Evolutionary conservation across 2,888 invertebrate genomes (phyloP), one percentile per base, ranked within the genome.

Genomic region (Diachrysia chrysitis): DNA sequence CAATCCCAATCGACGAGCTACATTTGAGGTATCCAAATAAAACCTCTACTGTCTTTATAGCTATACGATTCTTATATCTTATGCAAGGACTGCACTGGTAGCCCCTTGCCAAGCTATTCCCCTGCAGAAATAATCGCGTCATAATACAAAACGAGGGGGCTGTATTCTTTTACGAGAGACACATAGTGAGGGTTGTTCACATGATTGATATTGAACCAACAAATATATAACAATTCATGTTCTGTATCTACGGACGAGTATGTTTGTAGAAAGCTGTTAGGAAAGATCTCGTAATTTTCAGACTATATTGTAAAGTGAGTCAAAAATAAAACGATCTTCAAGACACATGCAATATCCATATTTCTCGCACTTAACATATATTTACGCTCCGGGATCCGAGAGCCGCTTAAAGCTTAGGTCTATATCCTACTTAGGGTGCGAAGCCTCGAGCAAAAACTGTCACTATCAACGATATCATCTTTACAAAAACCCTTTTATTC

Each of bases 361-460:
- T 62, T 69, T 37, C 58, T 35, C 37, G 37, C 62, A n/a, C 53
- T 56, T 19, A 25, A 51, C 64, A 57, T 37, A 35, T 21, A 35
- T 57, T 21, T 37, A 21, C 21, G 57, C 32, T 37, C 21, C 5
- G 16, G 35, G 21, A 51, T 37, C 29, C 46, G 5, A 55, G 29
- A 63, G 16, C 29, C 48, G 58, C 73, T 61, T 46, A 66, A 25
- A 51, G 19, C 56, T 63, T 62, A 29, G 32, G 21, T 48, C 54
- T 73, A 32, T 32, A 58, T 66, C 42, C 37, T 1, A 42, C 6
- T 3, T 19, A 51, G n/a, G 21, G 42, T 21, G 14, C 19, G 21
- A 62, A 42, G 23, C 71, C 51, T 2, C 37, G 37, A 58, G 16
- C 23, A 25, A 14, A 19, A 19, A 6, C 23, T 42, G 29, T 48